A percentile compares a stretch with the other conserved stretches of the same genome.
These are phyloP conservation scores for Coracopsis vasa DNA, from an alignment of 2,113 vertebrate species.

Conservation along the genomic window DNA sequence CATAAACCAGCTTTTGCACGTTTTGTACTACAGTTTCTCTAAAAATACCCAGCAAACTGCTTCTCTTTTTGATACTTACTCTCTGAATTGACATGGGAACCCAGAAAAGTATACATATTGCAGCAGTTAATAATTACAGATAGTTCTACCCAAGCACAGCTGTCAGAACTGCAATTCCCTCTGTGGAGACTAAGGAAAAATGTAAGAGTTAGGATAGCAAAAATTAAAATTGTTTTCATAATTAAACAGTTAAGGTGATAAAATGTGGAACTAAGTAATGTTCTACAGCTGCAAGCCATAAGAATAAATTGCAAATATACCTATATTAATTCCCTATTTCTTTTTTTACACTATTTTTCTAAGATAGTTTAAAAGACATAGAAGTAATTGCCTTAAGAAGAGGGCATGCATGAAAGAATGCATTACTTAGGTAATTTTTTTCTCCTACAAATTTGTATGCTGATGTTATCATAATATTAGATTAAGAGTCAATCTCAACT, in stretches of 20 bases:
- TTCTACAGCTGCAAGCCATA: not conserved
- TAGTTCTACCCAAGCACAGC: not conserved
- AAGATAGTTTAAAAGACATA: not conserved
- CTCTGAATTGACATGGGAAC: not conserved
- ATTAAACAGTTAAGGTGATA: not conserved
- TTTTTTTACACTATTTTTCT: not conserved
- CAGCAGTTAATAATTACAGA: not conserved
- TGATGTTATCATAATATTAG: not conserved
- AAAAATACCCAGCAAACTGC: not conserved
- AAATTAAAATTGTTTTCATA: not conserved
- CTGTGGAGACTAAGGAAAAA: not conserved
- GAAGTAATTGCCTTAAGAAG: not conserved
- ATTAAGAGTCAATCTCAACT: not conserved
- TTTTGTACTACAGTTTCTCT: not conserved
- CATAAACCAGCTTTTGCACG: not conserved
- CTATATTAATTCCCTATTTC: not conserved
- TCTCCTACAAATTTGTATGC: not conserved
- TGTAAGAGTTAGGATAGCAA: not conserved
- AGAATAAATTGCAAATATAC: not conserved
- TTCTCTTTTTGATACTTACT: not conserved
- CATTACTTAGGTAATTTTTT: not conserved
- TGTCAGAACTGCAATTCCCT: not conserved
- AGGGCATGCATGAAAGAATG: not conserved
- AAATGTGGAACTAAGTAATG: not conserved
- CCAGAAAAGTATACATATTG: not conserved